Conservation (phyloP, 2,888 invertebrate genomes). For the Amitus sp. region DNA sequence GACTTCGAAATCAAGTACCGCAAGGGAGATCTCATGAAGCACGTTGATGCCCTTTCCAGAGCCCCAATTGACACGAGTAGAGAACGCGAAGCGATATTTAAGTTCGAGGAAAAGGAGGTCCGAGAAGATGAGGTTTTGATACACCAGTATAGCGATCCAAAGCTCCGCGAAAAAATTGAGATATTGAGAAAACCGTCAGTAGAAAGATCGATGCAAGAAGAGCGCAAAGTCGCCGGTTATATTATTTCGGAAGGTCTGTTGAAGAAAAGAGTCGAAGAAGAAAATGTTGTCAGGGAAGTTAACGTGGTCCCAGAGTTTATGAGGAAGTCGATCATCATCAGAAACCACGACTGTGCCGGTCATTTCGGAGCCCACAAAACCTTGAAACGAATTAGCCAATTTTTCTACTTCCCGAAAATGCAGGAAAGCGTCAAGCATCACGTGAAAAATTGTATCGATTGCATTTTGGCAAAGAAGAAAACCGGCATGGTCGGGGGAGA, state of each 20-base stretch:
- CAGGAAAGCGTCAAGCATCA: not conserved
- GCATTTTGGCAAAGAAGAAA: not conserved
- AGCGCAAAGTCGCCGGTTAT: not conserved
- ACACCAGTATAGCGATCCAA: not conserved
- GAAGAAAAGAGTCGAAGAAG: too few species aligned
- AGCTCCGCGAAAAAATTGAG: too few species aligned
- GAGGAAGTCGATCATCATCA: conserved; percentile 20
- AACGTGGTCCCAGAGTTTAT: conserved; percentile 31
- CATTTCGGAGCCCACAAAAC: conserved; percentile 28
- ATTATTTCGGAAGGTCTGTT: not conserved
- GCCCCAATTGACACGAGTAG: not conserved
- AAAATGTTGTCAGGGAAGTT: not conserved
- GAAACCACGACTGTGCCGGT: conserved; percentile 21
- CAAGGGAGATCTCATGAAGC: not conserved
- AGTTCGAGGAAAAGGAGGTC: not conserved
- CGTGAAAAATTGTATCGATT: not conserved
- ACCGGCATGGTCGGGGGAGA: not conserved
- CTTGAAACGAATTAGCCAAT: too few species aligned
- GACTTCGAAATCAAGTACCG: not conserved
- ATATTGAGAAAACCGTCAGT: too few species aligned
- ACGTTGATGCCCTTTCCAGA: conserved; percentile 7
- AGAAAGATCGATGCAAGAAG: not conserved
- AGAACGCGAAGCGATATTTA: not conserved
- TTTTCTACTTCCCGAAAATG: conserved; percentile 4
- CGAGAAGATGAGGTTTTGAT: conserved; percentile 2